These are phyloP conservation scores for Pachycephus smyrnensis DNA, from an alignment of 2,888 invertebrate species.

Conservation along the genomic window DNA sequence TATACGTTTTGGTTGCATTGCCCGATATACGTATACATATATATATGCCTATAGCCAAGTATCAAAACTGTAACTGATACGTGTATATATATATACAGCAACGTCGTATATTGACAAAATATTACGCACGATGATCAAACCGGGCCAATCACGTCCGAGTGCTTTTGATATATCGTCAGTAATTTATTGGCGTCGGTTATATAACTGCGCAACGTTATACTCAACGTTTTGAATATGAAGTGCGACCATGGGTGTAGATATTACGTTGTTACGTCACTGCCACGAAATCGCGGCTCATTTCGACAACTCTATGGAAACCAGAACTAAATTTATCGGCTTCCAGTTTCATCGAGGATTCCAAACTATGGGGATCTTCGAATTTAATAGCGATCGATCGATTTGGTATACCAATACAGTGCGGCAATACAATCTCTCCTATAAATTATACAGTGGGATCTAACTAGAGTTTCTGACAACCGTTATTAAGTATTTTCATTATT, in stretches of 20 bases:
- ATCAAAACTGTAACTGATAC: neutral
- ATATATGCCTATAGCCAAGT: neutral
- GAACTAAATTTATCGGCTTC: neutral
- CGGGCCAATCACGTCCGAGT: conserved; percentile 31
- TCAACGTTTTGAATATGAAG: conserved; percentile 31
- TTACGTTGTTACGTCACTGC: conserved; percentile 26
- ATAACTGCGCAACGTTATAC: neutral
- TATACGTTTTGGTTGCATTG: neutral
- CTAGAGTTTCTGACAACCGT: neutral
- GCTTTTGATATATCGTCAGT: conserved; percentile 30
- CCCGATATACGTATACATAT: neutral
- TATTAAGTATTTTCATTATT: neutral
- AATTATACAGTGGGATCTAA: neutral
- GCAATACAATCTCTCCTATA: neutral
- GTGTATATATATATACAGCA: neutral
- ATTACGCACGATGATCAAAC: conserved; percentile 25
- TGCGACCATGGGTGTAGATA: neutral
- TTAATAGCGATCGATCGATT: neutral
- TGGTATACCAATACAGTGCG: neutral
- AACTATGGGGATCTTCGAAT: neutral
- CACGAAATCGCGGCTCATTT: conserved; percentile 28
- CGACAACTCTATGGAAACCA: conserved; percentile 33
- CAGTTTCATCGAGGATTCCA: neutral
- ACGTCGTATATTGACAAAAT: conserved; percentile 25
- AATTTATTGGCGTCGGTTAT: conserved; percentile 30